These are phyloP conservation scores for Lagopus muta DNA, from an alignment of 2,113 vertebrate species.

Conservation along the genomic window DNA sequence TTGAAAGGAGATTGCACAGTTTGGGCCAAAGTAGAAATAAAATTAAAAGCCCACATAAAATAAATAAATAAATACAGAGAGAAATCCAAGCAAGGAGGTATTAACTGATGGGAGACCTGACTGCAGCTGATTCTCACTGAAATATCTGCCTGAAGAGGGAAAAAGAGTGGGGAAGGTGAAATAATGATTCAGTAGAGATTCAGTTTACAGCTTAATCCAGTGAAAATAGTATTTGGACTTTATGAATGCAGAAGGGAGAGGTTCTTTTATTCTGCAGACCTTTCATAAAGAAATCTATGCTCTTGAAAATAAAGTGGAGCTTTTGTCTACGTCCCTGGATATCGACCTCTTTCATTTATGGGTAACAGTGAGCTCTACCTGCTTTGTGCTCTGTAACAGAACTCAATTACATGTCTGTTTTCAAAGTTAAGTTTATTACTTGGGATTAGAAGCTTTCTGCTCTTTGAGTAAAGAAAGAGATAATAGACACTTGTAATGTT, in stretches of 20 bases:
- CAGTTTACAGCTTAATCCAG: not conserved
- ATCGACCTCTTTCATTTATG: not conserved
- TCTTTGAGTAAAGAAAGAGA: not conserved
- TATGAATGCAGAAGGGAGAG: not conserved
- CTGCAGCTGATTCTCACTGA: not conserved
- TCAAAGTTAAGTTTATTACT: conserved; percentile 47
- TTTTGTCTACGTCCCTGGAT: not conserved
- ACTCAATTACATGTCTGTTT: conserved; percentile 58
- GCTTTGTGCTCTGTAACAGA: conserved; percentile 41
- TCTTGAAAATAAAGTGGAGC: conserved; percentile 3
- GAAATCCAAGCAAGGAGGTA: not conserved
- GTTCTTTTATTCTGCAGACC: not conserved
- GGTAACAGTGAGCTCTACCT: not conserved
- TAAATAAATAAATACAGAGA: not conserved
- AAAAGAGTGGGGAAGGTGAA: not conserved
- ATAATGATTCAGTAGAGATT: not conserved
- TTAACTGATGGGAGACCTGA: not conserved
- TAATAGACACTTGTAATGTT: conserved; percentile 26
- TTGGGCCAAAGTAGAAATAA: not conserved
- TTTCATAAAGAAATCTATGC: not conserved
- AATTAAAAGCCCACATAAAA: not conserved
- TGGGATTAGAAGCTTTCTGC: conserved; percentile 37
- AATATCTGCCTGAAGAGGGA: not conserved
- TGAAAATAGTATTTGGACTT: not conserved
- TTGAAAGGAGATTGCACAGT: not conserved